Evolutionary conservation across 2,888 invertebrate genomes (phyloP).

Genomic region (Crioceris asparagi): DNA sequence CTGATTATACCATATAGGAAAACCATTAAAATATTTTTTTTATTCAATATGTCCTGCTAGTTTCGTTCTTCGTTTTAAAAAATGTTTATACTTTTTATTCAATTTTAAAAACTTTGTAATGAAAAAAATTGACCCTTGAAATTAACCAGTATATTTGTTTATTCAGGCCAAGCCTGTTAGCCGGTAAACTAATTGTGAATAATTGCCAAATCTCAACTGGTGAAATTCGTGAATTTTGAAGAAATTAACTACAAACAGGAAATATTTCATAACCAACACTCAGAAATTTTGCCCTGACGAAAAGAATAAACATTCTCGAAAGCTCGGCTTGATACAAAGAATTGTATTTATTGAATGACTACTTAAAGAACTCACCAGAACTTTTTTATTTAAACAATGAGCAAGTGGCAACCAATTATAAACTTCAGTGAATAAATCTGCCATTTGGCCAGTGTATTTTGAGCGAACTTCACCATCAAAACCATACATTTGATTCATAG

Average conservation of each 20-base stretch:
- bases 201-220: too few species aligned
- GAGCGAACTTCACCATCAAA: slow-evolving; percentile 97
- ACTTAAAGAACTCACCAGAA: slow-evolving; percentile 46
- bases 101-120: slow-evolving; percentile 1
- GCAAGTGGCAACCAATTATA: slow-evolving; percentile 96
- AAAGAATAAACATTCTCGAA: too few species aligned
- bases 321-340: too few species aligned
- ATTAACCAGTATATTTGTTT: too few species aligned
- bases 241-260: too few species aligned
- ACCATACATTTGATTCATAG: slow-evolving; percentile 99
- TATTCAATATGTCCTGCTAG: background rate
- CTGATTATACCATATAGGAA: too few species aligned
- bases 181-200: too few species aligned
- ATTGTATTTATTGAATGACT: too few species aligned
- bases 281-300: too few species aligned
- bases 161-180: too few species aligned
- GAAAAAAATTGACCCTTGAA: background rate
- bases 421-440: slow-evolving; percentile 95
- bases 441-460: slow-evolving; percentile 92
- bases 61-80: background rate
- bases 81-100: background rate
- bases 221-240: slow-evolving; percentile 3
- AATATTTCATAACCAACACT: too few species aligned
- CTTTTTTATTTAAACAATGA: slow-evolving; percentile 82
- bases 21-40: too few species aligned